Base-by-base conservation (phyloP, 1,140 invertebrate species). In the Myzus persicae region DNA sequence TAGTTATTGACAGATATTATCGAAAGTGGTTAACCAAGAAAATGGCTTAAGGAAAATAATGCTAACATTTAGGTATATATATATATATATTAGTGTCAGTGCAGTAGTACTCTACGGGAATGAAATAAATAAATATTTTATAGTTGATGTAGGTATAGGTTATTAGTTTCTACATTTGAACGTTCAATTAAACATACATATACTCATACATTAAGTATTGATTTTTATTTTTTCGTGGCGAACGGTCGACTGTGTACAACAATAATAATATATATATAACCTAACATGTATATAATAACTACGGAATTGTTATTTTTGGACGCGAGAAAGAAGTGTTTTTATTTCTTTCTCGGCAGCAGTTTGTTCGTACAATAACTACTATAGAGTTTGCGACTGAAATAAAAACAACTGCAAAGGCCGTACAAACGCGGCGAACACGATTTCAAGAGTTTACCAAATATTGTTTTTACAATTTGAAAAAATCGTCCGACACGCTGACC, bases 361-460 rank as follows among this genome's bases (percentile, higher is more conserved):
- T 67, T 67, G 14, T 67, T n/a, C 3, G 31, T 11, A n/a, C 9
- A 3, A 59, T 59, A 59, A 59, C 54, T 11, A 59, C 54, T 31
- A 14, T 76, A n/a, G 14, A 76, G 31, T n/a, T 18, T 4, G 59
- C 5, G 14, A 76, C n/a, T 18, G 31, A n/a, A 76, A 76, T 76
- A n/a, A 76, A 76, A 76, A 76, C 59, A 76, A 76, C 31, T n/a
- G 31, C 59, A 76, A 76, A 76, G n/a, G 59, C 14, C n/a, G 31
- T n/a, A 76, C 59, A n/a, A 76, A 76, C n/a, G 14, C 59, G 4
- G n/a, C 59, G 14, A n/a, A n/a, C 31, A n/a, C 31, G 59, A n/a
- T 36, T 76, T 76, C 59, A n/a, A 76, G 59, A 76, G 59, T n/a
- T 76, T n/a, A 76, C 36, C 59, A 76, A 76, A 76, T 76, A 76